Conservation (phyloP, 2,888 invertebrate genomes). For the Dendrolimus houi region DNA sequence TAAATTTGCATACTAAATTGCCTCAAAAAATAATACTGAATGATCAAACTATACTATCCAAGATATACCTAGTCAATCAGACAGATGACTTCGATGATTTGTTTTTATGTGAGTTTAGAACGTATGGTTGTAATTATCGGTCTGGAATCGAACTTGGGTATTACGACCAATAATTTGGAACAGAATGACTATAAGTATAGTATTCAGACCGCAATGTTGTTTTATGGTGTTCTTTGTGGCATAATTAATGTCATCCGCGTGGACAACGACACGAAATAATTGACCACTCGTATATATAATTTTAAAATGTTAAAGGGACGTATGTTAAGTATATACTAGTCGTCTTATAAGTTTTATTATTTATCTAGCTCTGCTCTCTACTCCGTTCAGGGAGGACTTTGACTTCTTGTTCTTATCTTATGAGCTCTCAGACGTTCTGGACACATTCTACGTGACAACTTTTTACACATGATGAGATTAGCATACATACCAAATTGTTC, state of each 20-base stretch:
- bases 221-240: conserved; percentile 60
- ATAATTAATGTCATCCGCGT: conserved; percentile 57
- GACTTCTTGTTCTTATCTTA: too few species aligned
- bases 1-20: too few species aligned
- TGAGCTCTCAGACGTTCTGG: too few species aligned
- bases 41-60: too few species aligned
- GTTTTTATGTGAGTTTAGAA: conserved; percentile 23
- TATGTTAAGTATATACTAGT: not conserved
- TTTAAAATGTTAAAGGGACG: not conserved
- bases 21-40: too few species aligned
- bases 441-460: too few species aligned
- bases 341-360: too few species aligned
- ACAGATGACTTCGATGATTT: not conserved
- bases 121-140: conserved; percentile 56
- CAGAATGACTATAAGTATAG: conserved; percentile 59
- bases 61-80: too few species aligned
- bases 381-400: too few species aligned
- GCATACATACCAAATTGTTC: too few species aligned
- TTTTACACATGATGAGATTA: too few species aligned
- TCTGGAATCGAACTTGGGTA: conserved; percentile 51
- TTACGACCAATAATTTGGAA: conserved; percentile 69
- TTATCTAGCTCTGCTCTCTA: too few species aligned
- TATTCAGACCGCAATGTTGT: conserved; percentile 46
- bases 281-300: conserved; percentile 3
- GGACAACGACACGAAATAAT: conserved; percentile 23